A percentile compares a stretch with the other conserved stretches of the same genome.
These are phyloP conservation scores for Melanostoma mellinum DNA, from an alignment of 2,888 invertebrate species.

Conservation along the genomic window DNA sequence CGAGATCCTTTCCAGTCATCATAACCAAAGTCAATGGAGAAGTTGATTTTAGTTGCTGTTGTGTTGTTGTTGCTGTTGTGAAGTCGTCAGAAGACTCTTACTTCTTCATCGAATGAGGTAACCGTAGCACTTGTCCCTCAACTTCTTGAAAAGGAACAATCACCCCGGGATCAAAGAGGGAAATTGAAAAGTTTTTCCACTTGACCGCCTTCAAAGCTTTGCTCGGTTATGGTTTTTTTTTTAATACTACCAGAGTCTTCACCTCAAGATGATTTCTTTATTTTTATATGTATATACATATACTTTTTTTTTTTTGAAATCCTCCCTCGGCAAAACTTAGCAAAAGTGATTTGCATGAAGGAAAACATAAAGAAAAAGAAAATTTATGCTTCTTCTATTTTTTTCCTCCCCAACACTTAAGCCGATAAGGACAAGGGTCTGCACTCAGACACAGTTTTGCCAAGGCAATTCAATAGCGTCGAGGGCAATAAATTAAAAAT, in stretches of 20 bases:
- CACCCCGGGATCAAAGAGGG: slow-evolving; percentile 66
- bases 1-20: slow-evolving; percentile 28
- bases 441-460: slow-evolving; percentile 40
- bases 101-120: slow-evolving; percentile 12
- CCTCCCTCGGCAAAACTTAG: neutral
- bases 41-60: slow-evolving; percentile 7
- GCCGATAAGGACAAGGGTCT: slow-evolving; percentile 58
- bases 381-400: slow-evolving; percentile 26
- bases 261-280: slow-evolving; percentile 49
- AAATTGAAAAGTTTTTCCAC: slow-evolving; percentile 72
- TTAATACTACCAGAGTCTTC: slow-evolving; percentile 16
- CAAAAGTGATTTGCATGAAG: slow-evolving; percentile 43
- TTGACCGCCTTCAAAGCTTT: slow-evolving; percentile 68
- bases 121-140: slow-evolving; percentile 35
- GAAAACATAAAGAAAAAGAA: slow-evolving; percentile 22
- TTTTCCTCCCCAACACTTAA: slow-evolving; percentile 34
- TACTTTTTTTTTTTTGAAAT: no score
- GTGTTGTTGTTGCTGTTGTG: no score
- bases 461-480: slow-evolving; percentile 43
- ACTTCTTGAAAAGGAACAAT: slow-evolving; percentile 42
- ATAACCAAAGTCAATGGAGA: slow-evolving; percentile 43
- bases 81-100: slow-evolving; percentile 20
- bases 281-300: neutral
- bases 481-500: slow-evolving; percentile 47
- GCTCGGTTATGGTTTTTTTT: neutral